Percentiles rank a stretch among this genome's conserved stretches.
phyloP scores from a whole-genome alignment of 2,113 vertebrate genomes.

The Melanerpes aurifrons region DNA sequence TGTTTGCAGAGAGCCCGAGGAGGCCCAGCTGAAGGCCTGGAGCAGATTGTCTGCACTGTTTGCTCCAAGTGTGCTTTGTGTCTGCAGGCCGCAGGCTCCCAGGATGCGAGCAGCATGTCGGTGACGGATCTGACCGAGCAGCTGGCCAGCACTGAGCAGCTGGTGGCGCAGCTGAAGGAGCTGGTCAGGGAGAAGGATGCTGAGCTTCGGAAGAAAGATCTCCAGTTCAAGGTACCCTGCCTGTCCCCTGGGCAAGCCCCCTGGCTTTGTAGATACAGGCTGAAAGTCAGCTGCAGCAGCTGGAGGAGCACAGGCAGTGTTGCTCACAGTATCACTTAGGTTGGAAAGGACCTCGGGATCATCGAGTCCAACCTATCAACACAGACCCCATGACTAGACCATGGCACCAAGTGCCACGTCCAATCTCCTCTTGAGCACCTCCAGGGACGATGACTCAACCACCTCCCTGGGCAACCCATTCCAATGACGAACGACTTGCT shows the following conservation, averaged over 20 bases:
- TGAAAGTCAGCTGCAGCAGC: background rate
- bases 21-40: background rate
- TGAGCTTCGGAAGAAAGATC: slow-evolving; percentile 80
- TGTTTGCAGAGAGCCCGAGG: background rate
- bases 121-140: slow-evolving; percentile 81
- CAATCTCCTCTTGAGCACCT: no score
- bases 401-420: no score
- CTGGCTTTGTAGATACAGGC: background rate
- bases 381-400: no score
- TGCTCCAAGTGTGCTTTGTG: background rate
- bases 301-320: background rate
- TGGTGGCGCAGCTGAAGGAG: slow-evolving; percentile 87
- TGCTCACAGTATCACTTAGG: background rate
- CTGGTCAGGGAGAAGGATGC: slow-evolving; percentile 87
- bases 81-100: slow-evolving; percentile 73
- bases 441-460: no score
- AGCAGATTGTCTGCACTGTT: background rate
- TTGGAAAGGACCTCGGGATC: no score
- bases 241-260: rapidly evolving
- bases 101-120: background rate
- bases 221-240: slow-evolving; percentile 83
- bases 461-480: no score
- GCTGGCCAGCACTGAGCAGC: slow-evolving; percentile 83
- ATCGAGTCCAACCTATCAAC: no score
- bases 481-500: no score